Conservation (phyloP, 2,888 invertebrate genomes). For the Melanotus villosus region DNA sequence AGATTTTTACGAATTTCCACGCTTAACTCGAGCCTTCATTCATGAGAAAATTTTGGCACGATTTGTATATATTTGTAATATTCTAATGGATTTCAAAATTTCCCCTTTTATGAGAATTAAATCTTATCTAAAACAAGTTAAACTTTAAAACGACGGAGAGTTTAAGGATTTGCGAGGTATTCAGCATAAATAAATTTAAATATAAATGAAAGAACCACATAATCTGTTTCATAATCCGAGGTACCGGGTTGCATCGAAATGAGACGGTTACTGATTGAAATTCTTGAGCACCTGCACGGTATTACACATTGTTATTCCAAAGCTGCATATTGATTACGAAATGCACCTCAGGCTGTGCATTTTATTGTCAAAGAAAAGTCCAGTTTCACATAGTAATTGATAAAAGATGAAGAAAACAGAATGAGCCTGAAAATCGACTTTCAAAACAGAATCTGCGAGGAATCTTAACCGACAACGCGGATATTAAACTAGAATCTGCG, state of each 20-base stretch:
- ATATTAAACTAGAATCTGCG: conserved; percentile 43
- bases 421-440: neutral
- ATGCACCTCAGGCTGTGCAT: conserved; percentile 20
- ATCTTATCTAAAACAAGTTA: no score
- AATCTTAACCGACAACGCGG: neutral
- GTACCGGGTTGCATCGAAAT: conserved; percentile 19
- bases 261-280: conserved; percentile 21
- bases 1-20: conserved; percentile 20
- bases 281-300: conserved; percentile 31
- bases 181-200: conserved; percentile 14
- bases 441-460: neutral
- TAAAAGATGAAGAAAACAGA: neutral
- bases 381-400: neutral
- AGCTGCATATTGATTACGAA: conserved; percentile 34
- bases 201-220: conserved; percentile 21
- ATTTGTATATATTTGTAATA: conserved; percentile 7
- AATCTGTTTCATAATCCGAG: conserved; percentile 31
- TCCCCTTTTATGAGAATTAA: no score
- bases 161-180: neutral
- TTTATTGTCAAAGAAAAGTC: conserved; percentile 13
- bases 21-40: neutral
- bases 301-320: conserved; percentile 32
- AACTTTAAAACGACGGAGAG: no score
- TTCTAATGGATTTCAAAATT: neutral
- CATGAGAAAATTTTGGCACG: conserved; percentile 1